These are phyloP conservation scores for Sinocyclocheilus rhinocerous DNA, from an alignment of 2,113 vertebrate species.

Conservation along the genomic window DNA sequence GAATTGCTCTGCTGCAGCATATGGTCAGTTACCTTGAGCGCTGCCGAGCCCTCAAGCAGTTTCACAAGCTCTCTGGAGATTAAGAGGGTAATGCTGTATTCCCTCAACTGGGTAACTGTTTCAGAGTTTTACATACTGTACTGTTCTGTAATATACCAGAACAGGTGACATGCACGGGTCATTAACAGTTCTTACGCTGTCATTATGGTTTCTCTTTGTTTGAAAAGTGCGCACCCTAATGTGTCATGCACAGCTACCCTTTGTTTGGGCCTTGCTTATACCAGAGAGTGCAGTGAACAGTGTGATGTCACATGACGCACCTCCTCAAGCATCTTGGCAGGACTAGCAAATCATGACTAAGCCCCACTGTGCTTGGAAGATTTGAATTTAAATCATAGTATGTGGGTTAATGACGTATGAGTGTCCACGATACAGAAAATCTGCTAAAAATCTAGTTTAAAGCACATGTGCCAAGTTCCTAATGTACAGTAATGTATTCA, in stretches of 20 bases:
- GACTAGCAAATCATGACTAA: constrained; percentile 22
- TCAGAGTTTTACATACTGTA: not conserved
- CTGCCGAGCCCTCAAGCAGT: constrained; percentile 3
- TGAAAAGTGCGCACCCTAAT: not conserved
- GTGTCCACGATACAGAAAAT: not conserved
- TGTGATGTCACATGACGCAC: constrained; percentile 13
- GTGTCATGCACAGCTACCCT: not conserved
- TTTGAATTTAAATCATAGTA: not conserved
- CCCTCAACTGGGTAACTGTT: constrained; percentile 17
- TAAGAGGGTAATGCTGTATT: constrained; percentile 45
- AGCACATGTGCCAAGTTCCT: not conserved
- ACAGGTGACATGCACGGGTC: not conserved
- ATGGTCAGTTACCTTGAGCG: constrained; percentile 51
- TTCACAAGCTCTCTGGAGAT: constrained; percentile 47
- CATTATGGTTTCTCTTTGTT: constrained; percentile 1
- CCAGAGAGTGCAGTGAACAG: not conserved
- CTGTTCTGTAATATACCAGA: not conserved
- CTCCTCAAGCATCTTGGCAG: constrained; percentile 6
- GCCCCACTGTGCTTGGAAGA: not conserved
- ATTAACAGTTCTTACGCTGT: not conserved
- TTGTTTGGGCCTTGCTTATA: constrained; percentile 26
- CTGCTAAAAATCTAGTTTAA: not conserved
- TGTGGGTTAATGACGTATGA: not conserved
- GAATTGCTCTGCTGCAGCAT: constrained; percentile 49
- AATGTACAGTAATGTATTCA: not conserved